phyloP scores from a whole-genome alignment of 2,797 vertebrate genomes.

The Zonotrichia albicollis region DNA sequence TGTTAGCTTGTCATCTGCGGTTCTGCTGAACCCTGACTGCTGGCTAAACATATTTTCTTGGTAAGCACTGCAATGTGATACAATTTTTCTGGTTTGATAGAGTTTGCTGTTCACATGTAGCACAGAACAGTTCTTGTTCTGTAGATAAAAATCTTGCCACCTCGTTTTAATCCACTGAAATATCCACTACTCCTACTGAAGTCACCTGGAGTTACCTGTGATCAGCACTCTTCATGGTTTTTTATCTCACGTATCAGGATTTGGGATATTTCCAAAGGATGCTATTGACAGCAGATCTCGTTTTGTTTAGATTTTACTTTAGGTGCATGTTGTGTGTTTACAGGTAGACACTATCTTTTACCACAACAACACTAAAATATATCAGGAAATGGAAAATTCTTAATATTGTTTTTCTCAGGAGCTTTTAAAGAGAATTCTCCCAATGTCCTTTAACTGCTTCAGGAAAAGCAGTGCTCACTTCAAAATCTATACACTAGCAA shows the following conservation, averaged over 20 bases:
- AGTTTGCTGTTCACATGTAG: slow-evolving; percentile 17
- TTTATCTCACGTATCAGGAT: neutral
- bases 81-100: neutral
- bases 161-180: neutral
- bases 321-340: neutral
- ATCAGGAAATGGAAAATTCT: neutral
- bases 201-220: neutral
- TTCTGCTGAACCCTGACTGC: neutral
- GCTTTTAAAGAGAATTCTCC: neutral
- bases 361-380: neutral
- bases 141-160: neutral
- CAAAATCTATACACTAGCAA: neutral
- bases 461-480: neutral
- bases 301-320: neutral
- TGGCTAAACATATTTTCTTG: slow-evolving; percentile 20
- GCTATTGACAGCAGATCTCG: neutral
- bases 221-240: neutral
- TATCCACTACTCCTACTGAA: neutral
- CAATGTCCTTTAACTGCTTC: neutral
- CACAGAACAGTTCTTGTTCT: neutral
- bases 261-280: neutral
- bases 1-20: slow-evolving; percentile 20
- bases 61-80: neutral
- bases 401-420: neutral
- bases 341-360: neutral